Evolutionary conservation across 2,113 vertebrate species (phyloP).

Genomic region (Pterocles orientalis): DNA sequence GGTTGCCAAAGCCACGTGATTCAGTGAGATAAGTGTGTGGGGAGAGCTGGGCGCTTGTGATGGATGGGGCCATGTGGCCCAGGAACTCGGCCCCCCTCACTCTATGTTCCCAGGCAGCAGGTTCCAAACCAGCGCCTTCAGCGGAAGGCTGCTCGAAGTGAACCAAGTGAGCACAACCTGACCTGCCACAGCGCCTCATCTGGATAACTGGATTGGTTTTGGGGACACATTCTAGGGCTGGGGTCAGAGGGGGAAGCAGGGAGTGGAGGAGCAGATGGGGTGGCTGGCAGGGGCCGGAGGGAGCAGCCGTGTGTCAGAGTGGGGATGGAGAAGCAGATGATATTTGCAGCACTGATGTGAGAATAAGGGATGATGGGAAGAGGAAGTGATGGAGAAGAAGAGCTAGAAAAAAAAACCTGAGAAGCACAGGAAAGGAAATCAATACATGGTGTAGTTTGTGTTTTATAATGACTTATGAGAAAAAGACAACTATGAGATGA

Average conservation of each 20-base stretch:
- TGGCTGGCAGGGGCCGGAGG: not conserved
- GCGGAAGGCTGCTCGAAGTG: not conserved
- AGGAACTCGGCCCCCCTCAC: not conserved
- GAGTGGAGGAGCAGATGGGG: not conserved
- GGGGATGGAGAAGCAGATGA: not conserved
- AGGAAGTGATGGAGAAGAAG: not conserved
- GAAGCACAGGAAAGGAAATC: not conserved
- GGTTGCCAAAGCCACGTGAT: not conserved
- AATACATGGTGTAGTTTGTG: not conserved
- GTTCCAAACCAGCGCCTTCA: not conserved
- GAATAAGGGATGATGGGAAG: not conserved
- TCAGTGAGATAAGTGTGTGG: not conserved
- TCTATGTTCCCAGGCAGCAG: not conserved
- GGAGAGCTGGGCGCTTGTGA: not conserved
- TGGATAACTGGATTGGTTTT: not conserved
- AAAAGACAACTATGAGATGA: not conserved
- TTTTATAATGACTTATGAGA: not conserved
- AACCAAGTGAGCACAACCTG: not conserved
- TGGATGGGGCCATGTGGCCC: not conserved
- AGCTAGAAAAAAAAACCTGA: not conserved
- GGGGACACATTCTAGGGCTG: not conserved
- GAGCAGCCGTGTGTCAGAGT: not conserved
- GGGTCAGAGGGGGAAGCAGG: not conserved
- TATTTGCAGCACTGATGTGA: not conserved
- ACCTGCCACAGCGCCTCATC: fast-evolving